A percentile compares a stretch with the other conserved stretches of the same genome.
These are phyloP conservation scores for Hypomecis punctinalis DNA, from an alignment of 2,888 invertebrate genomes.

Conservation along the genomic window DNA sequence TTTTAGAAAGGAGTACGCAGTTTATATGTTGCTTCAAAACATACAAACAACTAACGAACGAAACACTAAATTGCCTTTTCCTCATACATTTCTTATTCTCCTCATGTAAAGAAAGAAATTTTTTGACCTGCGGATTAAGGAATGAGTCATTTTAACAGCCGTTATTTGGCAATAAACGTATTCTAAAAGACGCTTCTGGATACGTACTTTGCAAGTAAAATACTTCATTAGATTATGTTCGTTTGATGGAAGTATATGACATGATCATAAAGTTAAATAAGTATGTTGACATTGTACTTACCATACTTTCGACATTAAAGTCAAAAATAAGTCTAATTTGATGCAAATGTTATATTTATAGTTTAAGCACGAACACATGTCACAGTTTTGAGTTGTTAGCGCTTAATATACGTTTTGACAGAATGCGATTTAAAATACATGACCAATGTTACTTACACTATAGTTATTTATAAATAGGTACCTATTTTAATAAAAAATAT, in stretches of 20 bases:
- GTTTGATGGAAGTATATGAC: conserved; percentile 27
- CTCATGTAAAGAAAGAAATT: conserved; percentile 67
- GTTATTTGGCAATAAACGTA: conserved; percentile 74
- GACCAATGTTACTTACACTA: no score
- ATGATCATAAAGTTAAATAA: conserved; percentile 27
- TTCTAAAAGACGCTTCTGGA: conserved; percentile 57
- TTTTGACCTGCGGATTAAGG: conserved; percentile 67
- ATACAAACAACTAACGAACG: conserved; percentile 58
- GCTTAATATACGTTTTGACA: background rate
- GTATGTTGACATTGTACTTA: conserved; percentile 38
- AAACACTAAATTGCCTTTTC: conserved; percentile 64
- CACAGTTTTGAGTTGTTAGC: background rate
- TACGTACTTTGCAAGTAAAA: conserved; percentile 57
- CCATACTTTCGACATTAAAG: conserved; percentile 15
- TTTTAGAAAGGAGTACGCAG: conserved; percentile 66
- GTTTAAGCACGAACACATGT: background rate
- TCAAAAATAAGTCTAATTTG: conserved; percentile 6
- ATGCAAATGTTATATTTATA: conserved; percentile 4
- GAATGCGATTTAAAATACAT: no score
- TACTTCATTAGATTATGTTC: conserved; percentile 48
- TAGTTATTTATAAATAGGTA: no score
- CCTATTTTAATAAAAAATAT: no score
- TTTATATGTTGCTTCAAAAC: conserved; percentile 65
- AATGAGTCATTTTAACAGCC: conserved; percentile 74
- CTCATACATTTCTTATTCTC: conserved; percentile 67